Evolutionary conservation across 2,113 vertebrate genomes (phyloP), one percentile per base, ranked within the genome.

Genomic region (Recurvirostra avosetta): DNA sequence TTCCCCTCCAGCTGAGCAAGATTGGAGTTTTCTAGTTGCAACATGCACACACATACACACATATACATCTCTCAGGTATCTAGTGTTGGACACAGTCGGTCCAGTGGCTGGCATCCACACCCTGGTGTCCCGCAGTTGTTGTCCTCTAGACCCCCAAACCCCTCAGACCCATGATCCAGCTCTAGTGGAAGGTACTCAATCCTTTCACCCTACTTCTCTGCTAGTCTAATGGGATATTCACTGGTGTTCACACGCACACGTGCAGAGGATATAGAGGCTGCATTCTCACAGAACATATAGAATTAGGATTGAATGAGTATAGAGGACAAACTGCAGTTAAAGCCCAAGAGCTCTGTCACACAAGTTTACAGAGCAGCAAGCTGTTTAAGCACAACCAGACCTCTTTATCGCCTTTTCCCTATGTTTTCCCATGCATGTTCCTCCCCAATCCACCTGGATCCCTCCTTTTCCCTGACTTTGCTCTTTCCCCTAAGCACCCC

Each of bases 1-100:
- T 82, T 50, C 27, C 32, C 7, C 29, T 43, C 6, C 38, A 49
- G 15, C 13, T 36, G 23, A 85, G 13, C 26, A 32, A 45, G 23
- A 58, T 1, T 58, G 47, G 36, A 58, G 15, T 43, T 62, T 66
- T 8, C 17, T 30, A 53, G 47, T 5, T 49, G 34, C n/a, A n/a
- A 29, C 38, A 34, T 20, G 34, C 16, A 23, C 53, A 52, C 8
- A 22, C 10, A 3, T 5, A 13, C 10, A 7, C 9, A 26, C 0
- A 0, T 50, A 30, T 20, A 10, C 47, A 20, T 68, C 41, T 34
- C 38, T 50, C 45, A 30, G 27, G 38, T 19, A 29, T 15, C 8
- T 25, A 5, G 6, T 29, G 18, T 2, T 23, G 11, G 23, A 40
- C 40, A 34, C 21, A 26, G 38, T 6, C 0, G 0, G 49, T 21